These are phyloP conservation scores for Liasis olivaceus DNA, from an alignment of 2,797 vertebrate species.

Conservation along the genomic window DNA sequence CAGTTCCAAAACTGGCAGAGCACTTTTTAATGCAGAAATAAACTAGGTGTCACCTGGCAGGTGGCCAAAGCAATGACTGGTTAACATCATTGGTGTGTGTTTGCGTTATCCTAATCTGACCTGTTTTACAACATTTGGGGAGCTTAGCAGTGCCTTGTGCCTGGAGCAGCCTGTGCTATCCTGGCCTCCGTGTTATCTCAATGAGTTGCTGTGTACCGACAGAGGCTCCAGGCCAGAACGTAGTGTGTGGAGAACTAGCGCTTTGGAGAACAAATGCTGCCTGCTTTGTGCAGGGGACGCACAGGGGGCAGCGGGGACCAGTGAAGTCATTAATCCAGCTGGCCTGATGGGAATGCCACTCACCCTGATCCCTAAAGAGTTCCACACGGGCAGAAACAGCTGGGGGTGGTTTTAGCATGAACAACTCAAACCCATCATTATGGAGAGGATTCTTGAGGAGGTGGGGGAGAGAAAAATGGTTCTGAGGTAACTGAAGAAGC, in stretches of 20 bases:
- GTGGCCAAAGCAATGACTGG: conserved; percentile 28
- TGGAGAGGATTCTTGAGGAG: neutral
- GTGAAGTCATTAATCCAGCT: conserved; percentile 10
- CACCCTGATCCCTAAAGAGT: conserved; percentile 14
- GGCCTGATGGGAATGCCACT: conserved; percentile 16
- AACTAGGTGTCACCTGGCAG: conserved; percentile 27
- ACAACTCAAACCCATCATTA: neutral
- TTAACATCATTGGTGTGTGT: conserved; percentile 15
- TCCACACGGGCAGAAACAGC: neutral
- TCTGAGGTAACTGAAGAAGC: neutral
- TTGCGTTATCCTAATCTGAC: conserved; percentile 40
- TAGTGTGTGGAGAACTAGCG: conserved; percentile 19
- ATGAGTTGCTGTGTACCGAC: conserved; percentile 14
- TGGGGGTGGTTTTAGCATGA: neutral
- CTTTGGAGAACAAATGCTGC: neutral
- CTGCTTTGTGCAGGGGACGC: neutral
- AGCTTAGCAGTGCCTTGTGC: conserved; percentile 17
- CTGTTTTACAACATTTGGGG: conserved; percentile 18
- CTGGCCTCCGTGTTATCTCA: conserved; percentile 19
- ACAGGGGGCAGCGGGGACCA: neutral
- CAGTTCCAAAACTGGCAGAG: conserved; percentile 1
- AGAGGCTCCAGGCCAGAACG: conserved; percentile 5
- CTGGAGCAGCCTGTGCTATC: conserved; percentile 17
- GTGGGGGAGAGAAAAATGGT: too few relatives aligned
- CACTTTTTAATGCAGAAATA: neutral